phyloP scores from a whole-genome alignment of 2,888 invertebrate genomes.

The Mimumesa dahlbomi region DNA sequence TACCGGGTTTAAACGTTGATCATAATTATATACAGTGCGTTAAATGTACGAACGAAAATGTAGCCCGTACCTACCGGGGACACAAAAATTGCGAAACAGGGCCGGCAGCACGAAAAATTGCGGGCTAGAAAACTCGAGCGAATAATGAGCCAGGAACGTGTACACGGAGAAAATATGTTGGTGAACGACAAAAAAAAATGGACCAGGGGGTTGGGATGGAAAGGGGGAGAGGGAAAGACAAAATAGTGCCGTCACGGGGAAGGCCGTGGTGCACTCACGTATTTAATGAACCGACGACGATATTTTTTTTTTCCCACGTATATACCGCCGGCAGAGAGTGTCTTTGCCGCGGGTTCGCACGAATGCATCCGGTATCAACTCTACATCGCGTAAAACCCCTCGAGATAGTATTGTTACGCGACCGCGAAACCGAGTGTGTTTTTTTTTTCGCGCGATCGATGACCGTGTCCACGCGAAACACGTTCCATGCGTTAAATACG shows the following conservation, averaged over 20 bases:
- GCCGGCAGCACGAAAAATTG: conserved; percentile 17
- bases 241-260: not conserved
- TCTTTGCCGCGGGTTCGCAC: not conserved
- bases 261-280: not conserved
- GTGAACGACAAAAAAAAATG: not conserved
- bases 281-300: conserved; percentile 20
- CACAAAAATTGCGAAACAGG: not conserved
- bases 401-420: conserved; percentile 4
- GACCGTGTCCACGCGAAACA: conserved; percentile 7
- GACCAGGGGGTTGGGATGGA: too few species aligned
- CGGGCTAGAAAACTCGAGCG: conserved; percentile 18
- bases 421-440: too few species aligned
- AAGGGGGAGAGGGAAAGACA: not conserved
- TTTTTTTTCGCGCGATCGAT: conserved; percentile 21
- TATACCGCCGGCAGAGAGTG: not conserved
- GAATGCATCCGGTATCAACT: conserved; percentile 22
- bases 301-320: conserved; percentile 12
- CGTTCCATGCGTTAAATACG: conserved; percentile 35
- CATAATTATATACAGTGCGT: too few species aligned
- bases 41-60: too few species aligned
- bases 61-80: too few species aligned
- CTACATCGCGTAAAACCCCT: conserved; percentile 10
- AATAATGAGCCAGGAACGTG: conserved; percentile 10
- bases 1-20: too few species aligned
- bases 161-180: conserved; percentile 5